Percentiles rank a stretch among this genome's conserved stretches.
These are phyloP conservation scores for Pocillopora meandrina DNA, from an alignment of 92 coral and sea anemone species.

Conservation along the genomic window DNA sequence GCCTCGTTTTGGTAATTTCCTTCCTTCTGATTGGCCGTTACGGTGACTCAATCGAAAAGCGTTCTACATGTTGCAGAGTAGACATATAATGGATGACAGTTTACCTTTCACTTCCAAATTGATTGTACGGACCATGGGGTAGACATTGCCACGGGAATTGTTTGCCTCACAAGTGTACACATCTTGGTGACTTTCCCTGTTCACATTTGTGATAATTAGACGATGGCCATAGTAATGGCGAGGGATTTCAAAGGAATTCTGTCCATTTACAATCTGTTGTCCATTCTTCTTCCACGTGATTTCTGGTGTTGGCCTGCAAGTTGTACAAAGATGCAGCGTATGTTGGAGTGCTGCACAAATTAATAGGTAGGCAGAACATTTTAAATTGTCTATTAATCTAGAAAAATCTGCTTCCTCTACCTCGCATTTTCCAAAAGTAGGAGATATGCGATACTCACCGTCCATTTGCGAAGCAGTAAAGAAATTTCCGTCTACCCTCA, in stretches of 20 bases:
- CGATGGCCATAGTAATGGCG: conserved; percentile 2
- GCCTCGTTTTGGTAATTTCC: no score
- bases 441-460: neutral
- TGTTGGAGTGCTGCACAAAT: neutral
- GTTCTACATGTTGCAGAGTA: neutral
- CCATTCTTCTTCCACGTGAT: conserved; percentile 38
- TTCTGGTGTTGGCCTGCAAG: conserved; percentile 31
- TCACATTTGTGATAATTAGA: neutral
- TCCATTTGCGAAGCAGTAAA: neutral
- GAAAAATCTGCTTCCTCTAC: neutral
- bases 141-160: neutral
- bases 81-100: neutral
- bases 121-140: neutral
- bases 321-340: neutral
- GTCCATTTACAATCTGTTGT: conserved; percentile 4
- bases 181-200: conserved; percentile 20
- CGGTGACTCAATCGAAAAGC: no score
- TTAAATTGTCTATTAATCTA: neutral
- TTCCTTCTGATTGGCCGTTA: no score
- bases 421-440: no score
- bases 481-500: neutral
- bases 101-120: conserved; percentile 21
- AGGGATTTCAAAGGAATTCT: conserved; percentile 18
- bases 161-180: conserved; percentile 32
- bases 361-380: neutral